A percentile compares a stretch with the other conserved stretches of the same genome.
Conservation (phyloP, 2,888 invertebrate species). For the Penaeus monodon region DNA sequence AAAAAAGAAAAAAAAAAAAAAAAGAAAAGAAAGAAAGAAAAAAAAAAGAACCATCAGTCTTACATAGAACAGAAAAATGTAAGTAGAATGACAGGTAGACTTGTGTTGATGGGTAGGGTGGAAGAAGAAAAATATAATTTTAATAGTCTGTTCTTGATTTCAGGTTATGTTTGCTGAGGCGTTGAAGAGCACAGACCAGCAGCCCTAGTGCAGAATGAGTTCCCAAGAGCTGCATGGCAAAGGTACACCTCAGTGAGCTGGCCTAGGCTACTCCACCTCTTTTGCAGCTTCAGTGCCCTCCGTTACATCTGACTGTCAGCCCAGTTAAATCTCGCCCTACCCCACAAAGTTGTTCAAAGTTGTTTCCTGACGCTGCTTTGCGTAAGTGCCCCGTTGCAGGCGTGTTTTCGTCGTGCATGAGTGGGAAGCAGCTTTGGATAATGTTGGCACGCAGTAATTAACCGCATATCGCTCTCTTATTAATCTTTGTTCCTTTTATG, state of each 20-base stretch:
- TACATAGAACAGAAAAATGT: too few relatives aligned
- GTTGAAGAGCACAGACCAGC: neutral
- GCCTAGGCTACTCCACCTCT: slow-evolving; percentile 36
- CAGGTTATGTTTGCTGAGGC: slow-evolving; percentile 18
- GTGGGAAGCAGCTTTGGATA: slow-evolving; percentile 47
- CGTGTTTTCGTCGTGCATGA: slow-evolving; percentile 51
- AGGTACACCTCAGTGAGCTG: slow-evolving; percentile 45
- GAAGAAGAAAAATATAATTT: too few relatives aligned
- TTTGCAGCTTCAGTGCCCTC: slow-evolving; percentile 42
- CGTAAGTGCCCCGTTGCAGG: slow-evolving; percentile 51
- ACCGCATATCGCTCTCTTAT: slow-evolving; percentile 8
- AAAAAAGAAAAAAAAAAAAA: too few relatives aligned
- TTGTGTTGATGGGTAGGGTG: too few relatives aligned
- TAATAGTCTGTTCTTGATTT: neutral
- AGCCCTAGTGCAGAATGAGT: slow-evolving; percentile 26
- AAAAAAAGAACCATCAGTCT: too few relatives aligned
- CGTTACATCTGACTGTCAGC: slow-evolving; percentile 26
- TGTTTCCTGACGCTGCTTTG: slow-evolving; percentile 41
- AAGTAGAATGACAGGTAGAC: too few relatives aligned
- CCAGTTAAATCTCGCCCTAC: slow-evolving; percentile 9
- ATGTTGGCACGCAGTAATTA: slow-evolving; percentile 49
- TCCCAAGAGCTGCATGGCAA: slow-evolving; percentile 42
- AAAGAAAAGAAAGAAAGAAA: too few relatives aligned
- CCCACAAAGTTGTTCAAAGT: slow-evolving; percentile 51
- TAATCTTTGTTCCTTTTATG: slow-evolving; percentile 8